Evolutionary conservation across 23 tunicate species (phyloP).

Genomic region (Halocynthia roretzi): DNA sequence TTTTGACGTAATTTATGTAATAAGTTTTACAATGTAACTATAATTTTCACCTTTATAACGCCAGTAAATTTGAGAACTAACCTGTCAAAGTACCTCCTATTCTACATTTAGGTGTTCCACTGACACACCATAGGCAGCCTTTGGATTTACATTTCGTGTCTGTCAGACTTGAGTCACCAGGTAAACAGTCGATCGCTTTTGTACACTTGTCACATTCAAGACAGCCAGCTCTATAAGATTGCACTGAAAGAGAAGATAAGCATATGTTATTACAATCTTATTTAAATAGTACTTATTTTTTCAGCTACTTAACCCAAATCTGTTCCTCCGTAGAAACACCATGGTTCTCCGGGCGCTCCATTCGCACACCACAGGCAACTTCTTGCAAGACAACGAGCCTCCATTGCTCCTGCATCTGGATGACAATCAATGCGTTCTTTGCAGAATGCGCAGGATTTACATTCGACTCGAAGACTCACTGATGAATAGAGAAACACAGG

Average conservation of each 20-base stretch:
- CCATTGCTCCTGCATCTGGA: conserved; percentile 23
- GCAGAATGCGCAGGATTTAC: conserved; percentile 7
- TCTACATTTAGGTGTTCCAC: conserved; percentile 5
- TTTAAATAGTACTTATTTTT: not conserved
- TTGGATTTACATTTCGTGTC: conserved; percentile 47
- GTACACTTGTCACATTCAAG: not conserved
- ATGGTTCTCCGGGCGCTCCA: conserved; percentile 9
- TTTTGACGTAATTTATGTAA: not conserved
- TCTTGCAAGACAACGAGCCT: conserved; percentile 7
- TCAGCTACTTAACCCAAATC: conserved; percentile 3
- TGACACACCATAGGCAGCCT: conserved; percentile 89
- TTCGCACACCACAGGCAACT: conserved; percentile 27
- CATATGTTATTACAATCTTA: too few species aligned
- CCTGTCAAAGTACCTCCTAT: conserved; percentile 10
- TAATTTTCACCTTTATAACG: too few species aligned
- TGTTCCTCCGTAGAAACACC: conserved; percentile 21
- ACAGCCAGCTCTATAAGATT: conserved; percentile 1
- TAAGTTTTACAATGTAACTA: too few species aligned
- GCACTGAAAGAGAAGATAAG: conserved; percentile 4
- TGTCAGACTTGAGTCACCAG: conserved; percentile 37
- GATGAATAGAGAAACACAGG: too few species aligned
- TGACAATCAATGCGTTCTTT: conserved; percentile 24
- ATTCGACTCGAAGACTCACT: conserved; percentile 14
- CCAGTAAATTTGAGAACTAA: not conserved
- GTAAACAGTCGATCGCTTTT: conserved; percentile 6